Evolutionary conservation across 2,797 vertebrate genomes (phyloP), one percentile per base, ranked within the genome.

Genomic region (Sarcoramphus papa): DNA sequence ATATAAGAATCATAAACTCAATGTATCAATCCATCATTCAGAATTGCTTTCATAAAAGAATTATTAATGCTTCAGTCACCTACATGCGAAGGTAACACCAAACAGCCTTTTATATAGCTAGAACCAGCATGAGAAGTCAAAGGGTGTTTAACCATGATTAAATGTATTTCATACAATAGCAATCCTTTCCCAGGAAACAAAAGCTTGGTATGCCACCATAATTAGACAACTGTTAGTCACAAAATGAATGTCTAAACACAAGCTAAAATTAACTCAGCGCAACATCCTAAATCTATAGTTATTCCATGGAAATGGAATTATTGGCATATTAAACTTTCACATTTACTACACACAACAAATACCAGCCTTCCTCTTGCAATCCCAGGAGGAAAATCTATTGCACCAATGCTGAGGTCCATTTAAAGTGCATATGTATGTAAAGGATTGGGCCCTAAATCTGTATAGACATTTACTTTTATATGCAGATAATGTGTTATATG

Each of bases 301-400:
- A 95, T 94, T 85, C 93, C 82, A 90, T 90, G 76, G 70, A 93
- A 96, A 93, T 84, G 54, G 92, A 93, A 94, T 94, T 96, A 92
- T 79, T 96, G 79, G 33, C 77, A 91, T 94, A 86, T 79, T 85
- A 96, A 95, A 95, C 73, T 86, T 95, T 85, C 80, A 67, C n/a
- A 79, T 94, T 90, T 93, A 90, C 73, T 74, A 59, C 54, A 19
- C 40, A 54, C 54, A 92, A 73, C 69, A 88, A 88, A 85, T 67
- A 83, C 41, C 88, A 92, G n/a, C 48, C 37, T 83, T 93, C 40
- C 16, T 78, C 16, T 53, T 74, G 51, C 77, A 90, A 76, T 53
- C 56, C 27, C 50, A 79, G 41, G 57, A 93, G 64, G 37, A 77
- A 96, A 93, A 90, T 84, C 62, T 90, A 81, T 70, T 27, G 35